phyloP scores from a whole-genome alignment of 2,888 invertebrate species.

The Ophion ventricosus region DNA sequence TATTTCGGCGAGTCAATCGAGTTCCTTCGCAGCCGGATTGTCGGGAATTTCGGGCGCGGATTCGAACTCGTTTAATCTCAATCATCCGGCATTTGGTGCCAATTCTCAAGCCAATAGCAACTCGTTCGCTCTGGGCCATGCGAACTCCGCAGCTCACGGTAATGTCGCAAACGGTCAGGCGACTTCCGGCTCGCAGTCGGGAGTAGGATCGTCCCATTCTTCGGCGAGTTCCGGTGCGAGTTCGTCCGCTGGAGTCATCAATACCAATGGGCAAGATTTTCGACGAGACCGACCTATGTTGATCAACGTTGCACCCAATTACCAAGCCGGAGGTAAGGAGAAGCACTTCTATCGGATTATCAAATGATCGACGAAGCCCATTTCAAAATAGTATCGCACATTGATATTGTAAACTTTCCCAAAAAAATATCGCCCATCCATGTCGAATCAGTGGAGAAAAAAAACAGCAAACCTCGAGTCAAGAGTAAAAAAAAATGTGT shows the following conservation, averaged over 20 bases:
- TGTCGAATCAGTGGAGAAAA: neutral
- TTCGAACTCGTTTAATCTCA: conserved; percentile 73
- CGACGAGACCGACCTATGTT: conserved; percentile 61
- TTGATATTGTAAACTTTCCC: too few relatives aligned
- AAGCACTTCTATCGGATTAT: neutral
- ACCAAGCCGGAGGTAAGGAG: conserved; percentile 61
- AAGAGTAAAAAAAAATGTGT: neutral
- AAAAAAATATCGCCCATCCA: neutral
- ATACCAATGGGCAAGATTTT: conserved; percentile 51
- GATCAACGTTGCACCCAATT: conserved; percentile 67
- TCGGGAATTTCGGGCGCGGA: conserved; percentile 75
- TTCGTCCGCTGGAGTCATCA: conserved; percentile 63
- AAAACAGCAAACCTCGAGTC: too few relatives aligned
- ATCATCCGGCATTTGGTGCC: conserved; percentile 73
- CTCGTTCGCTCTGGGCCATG: conserved; percentile 74
- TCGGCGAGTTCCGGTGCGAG: conserved; percentile 69
- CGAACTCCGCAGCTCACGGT: conserved; percentile 74
- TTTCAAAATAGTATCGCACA: too few relatives aligned
- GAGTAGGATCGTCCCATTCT: conserved; percentile 71
- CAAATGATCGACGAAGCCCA: neutral
- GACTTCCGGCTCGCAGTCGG: conserved; percentile 74
- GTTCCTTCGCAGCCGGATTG: conserved; percentile 75
- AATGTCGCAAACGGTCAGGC: conserved; percentile 76
- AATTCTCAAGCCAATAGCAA: conserved; percentile 72
- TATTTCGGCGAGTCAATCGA: conserved; percentile 76